A percentile compares a stretch with the other conserved stretches of the same genome.
These are phyloP conservation scores for Trachops cirrhosus DNA, from an alignment of 2,797 vertebrate genomes.

Conservation along the genomic window DNA sequence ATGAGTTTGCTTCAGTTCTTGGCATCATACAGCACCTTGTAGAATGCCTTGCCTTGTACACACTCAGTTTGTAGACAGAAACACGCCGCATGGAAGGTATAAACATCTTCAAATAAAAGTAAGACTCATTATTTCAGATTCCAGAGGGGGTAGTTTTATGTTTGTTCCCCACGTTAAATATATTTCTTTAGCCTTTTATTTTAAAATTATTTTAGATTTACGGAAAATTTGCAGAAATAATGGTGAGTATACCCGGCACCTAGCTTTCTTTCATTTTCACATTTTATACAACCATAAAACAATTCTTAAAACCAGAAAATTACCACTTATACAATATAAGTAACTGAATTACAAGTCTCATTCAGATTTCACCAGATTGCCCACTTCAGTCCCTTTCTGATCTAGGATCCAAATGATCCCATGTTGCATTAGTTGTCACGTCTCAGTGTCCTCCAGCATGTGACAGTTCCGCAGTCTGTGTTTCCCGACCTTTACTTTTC, in stretches of 20 bases:
- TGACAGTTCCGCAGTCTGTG: not conserved
- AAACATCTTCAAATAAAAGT: not conserved
- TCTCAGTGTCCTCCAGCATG: not conserved
- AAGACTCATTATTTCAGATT: not conserved
- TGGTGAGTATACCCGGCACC: rapidly evolving
- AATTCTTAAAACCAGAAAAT: not conserved
- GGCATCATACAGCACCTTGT: not conserved
- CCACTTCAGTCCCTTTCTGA: not conserved
- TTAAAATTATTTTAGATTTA: not conserved
- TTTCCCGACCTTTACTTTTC: not conserved
- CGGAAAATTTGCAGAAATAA: not conserved
- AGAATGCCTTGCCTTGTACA: not conserved
- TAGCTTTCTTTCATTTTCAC: not conserved
- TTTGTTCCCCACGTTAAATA: not conserved
- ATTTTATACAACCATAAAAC: not conserved
- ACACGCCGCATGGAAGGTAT: not conserved
- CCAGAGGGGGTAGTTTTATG: not conserved
- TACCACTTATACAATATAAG: not conserved
- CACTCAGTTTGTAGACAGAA: not conserved
- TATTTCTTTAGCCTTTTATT: not conserved
- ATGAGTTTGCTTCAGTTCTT: not conserved
- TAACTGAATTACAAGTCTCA: not conserved
- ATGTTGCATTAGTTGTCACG: not conserved
- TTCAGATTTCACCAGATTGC: not conserved
- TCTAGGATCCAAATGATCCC: not conserved